These are phyloP conservation scores for Octodon degus DNA, from an alignment of 2,113 vertebrate genomes.

Conservation along the genomic window DNA sequence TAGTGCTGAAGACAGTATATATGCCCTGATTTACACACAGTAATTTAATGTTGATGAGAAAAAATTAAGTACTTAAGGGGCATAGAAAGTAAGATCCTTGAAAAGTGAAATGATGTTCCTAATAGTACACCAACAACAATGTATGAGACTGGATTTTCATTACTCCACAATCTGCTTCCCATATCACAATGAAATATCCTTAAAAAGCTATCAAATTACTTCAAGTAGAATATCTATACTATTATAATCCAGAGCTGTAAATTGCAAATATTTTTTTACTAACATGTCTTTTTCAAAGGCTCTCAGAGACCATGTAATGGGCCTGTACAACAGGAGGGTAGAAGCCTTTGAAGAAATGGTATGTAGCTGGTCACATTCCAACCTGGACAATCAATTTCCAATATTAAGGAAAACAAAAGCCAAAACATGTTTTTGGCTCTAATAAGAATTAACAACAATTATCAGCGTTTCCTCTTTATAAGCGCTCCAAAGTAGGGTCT, in stretches of 20 bases:
- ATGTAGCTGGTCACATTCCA: background rate
- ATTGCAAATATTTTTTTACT: background rate
- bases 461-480: conserved; percentile 13
- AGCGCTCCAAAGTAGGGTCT: background rate
- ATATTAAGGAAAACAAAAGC: background rate
- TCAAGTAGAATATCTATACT: background rate
- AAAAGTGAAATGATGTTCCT: conserved; percentile 14
- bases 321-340: background rate
- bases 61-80: conserved; percentile 15
- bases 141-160: background rate
- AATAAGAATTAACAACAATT: background rate
- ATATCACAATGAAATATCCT: background rate
- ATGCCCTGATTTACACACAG: background rate
- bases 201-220: conserved; percentile 18
- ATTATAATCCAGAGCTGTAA: conserved; percentile 31
- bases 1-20: background rate
- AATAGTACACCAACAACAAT: background rate
- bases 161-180: background rate
- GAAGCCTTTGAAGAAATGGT: background rate
- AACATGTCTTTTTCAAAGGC: background rate
- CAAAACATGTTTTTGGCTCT: background rate
- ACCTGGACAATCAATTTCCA: conserved; percentile 6
- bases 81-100: background rate
- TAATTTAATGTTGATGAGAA: conserved; percentile 34
- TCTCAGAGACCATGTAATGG: background rate